phyloP scores from a whole-genome alignment of 1,140 invertebrate genomes.

The Caenorhabditis latens region DNA sequence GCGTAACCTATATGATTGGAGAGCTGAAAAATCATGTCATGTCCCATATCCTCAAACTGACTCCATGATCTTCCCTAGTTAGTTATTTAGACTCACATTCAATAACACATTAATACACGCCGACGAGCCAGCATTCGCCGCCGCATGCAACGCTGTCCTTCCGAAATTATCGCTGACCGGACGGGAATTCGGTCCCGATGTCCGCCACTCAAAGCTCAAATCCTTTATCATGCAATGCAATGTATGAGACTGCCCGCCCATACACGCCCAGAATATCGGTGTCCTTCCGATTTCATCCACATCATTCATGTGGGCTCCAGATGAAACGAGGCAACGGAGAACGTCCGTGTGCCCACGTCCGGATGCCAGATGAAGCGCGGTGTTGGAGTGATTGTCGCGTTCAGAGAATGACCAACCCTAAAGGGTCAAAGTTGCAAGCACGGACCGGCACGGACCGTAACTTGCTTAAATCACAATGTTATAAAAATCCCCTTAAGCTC shows the following conservation, averaged over 20 bases:
- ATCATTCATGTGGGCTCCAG: slow-evolving; percentile 54
- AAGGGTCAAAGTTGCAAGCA: neutral
- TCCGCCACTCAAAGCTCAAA: slow-evolving; percentile 60
- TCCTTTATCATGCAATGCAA: slow-evolving; percentile 62
- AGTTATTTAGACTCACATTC: slow-evolving; percentile 5
- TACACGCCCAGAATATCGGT: slow-evolving; percentile 59
- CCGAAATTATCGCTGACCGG: slow-evolving; percentile 38
- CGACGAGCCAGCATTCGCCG: slow-evolving; percentile 52
- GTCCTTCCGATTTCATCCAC: slow-evolving; percentile 58
- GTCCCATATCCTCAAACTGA: too few relatives aligned
- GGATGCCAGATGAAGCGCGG: slow-evolving; percentile 58
- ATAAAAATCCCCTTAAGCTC: too few relatives aligned
- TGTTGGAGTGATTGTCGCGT: slow-evolving; percentile 54
- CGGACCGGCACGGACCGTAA: neutral
- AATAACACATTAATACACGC: slow-evolving; percentile 60
- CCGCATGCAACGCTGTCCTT: slow-evolving; percentile 62
- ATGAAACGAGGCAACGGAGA: slow-evolving; percentile 46
- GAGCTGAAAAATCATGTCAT: too few relatives aligned
- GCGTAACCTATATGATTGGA: too few relatives aligned
- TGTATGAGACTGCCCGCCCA: slow-evolving; percentile 61
- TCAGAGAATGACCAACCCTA: slow-evolving; percentile 50
- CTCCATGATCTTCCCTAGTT: too few relatives aligned
- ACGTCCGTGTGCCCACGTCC: slow-evolving; percentile 59
- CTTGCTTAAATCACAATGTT: too few relatives aligned
- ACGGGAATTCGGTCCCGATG: neutral